A percentile compares a stretch with the other conserved stretches of the same genome.
Conservation (phyloP, 2,888 invertebrate genomes). For the Ophion ventricosus region DNA sequence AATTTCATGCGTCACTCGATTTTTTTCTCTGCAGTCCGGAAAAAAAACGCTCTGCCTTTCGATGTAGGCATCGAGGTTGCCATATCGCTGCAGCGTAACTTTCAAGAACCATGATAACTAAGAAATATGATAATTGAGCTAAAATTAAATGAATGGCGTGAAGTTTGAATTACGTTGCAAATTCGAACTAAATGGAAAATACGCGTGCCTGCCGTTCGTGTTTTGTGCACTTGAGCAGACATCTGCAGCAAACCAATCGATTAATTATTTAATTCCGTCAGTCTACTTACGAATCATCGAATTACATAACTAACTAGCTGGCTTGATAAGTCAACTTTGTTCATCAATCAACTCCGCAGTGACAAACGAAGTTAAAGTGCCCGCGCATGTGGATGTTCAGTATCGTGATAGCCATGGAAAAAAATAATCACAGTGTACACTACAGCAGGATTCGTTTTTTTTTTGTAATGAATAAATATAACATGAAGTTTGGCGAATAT, state of each 20-base stretch:
- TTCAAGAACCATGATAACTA: neutral
- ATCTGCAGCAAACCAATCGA: neutral
- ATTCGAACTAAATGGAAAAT: too few relatives aligned
- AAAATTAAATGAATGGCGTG: neutral
- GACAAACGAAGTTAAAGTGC: neutral
- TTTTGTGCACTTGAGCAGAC: neutral
- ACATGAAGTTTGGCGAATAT: constrained; percentile 29
- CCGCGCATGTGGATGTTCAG: neutral
- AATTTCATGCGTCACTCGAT: neutral
- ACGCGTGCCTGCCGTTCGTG: neutral
- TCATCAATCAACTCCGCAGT: constrained; percentile 3
- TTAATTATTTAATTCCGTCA: neutral
- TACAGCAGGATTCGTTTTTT: constrained; percentile 39
- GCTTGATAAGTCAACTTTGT: constrained; percentile 10
- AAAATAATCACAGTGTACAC: neutral
- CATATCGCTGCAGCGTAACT: neutral
- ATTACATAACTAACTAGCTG: neutral
- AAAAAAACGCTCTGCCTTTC: too few relatives aligned
- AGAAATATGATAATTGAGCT: too few relatives aligned
- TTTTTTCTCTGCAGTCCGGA: too few relatives aligned
- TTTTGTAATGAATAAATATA: constrained; percentile 45
- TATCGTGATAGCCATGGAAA: neutral
- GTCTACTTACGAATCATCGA: constrained; percentile 7
- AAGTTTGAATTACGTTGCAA: neutral
- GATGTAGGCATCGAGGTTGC: neutral